Percentiles rank a stretch among this genome's conserved stretches.
phyloP scores from a whole-genome alignment of 2,113 vertebrate genomes.

The Bubo scandiacus region DNA sequence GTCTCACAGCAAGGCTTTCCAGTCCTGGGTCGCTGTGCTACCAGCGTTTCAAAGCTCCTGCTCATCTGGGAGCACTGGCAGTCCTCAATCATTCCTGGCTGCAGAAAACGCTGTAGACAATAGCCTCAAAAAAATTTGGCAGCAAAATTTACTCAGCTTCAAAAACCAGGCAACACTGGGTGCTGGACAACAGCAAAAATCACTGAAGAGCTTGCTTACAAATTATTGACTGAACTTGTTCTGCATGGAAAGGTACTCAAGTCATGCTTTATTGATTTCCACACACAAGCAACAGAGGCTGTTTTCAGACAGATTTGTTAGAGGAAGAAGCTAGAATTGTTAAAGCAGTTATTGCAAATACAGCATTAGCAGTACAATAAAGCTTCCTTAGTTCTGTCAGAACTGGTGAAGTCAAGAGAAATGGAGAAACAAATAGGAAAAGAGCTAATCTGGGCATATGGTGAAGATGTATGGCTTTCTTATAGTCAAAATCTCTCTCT shows the following conservation, averaged over 20 bases:
- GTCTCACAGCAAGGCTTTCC: background rate
- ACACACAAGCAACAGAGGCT: background rate
- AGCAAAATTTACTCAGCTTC: background rate
- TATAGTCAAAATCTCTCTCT: background rate
- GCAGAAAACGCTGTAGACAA: background rate
- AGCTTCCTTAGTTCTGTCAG: background rate
- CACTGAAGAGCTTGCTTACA: background rate
- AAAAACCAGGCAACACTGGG: background rate
- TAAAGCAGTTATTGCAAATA: background rate
- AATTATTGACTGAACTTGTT: background rate
- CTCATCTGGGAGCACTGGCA: background rate
- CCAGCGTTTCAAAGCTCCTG: background rate
- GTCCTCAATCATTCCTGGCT: background rate
- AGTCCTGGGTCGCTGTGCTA: background rate
- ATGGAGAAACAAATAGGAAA: background rate
- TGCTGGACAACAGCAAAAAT: background rate
- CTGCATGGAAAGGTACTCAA: background rate
- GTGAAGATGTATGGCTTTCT: background rate
- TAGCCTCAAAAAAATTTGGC: background rate
- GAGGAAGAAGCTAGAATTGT: background rate
- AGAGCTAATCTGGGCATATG: background rate
- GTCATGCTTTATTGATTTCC: background rate
- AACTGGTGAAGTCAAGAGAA: background rate
- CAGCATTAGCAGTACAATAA: background rate
- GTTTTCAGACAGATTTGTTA: background rate